phyloP scores from a whole-genome alignment of 2,113 vertebrate genomes.

The Gasterosteus nipponicus region DNA sequence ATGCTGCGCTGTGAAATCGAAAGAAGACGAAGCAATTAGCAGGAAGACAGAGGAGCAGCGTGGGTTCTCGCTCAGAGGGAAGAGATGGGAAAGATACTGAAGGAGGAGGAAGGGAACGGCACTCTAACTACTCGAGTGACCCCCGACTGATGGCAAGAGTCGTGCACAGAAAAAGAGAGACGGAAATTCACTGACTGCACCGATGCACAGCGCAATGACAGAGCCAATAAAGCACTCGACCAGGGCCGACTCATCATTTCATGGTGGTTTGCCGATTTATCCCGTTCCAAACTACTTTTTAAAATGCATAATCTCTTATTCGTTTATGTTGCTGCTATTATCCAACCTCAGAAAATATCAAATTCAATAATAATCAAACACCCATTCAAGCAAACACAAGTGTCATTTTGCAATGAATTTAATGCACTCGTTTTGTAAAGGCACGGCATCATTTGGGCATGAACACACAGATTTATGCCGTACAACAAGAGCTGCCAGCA shows the following conservation, averaged over 20 bases:
- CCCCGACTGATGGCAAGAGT: neutral
- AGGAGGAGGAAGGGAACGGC: fast-evolving
- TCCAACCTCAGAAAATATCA: neutral
- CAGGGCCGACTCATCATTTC: conserved; percentile 33
- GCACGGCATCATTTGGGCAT: neutral
- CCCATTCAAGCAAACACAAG: neutral
- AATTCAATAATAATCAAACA: neutral
- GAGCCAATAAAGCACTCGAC: conserved; percentile 7
- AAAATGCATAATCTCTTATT: conserved; percentile 8
- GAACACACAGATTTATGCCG: conserved; percentile 13
- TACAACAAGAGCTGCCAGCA: neutral
- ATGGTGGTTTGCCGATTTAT: conserved; percentile 7
- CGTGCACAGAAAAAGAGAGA: neutral
- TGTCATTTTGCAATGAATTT: neutral
- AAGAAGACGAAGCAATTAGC: neutral
- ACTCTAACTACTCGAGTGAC: neutral
- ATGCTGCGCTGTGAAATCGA: neutral
- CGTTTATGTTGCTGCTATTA: neutral
- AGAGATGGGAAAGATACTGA: neutral
- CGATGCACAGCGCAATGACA: conserved; percentile 31
- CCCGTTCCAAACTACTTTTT: neutral
- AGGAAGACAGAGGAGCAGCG: neutral
- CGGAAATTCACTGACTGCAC: conserved; percentile 5
- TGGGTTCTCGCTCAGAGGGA: neutral
- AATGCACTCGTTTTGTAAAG: conserved; percentile 2